Evolutionary conservation across 2,113 vertebrate species (phyloP), one percentile per base, ranked within the genome.

Genomic region (Syngnathus scovelli): DNA sequence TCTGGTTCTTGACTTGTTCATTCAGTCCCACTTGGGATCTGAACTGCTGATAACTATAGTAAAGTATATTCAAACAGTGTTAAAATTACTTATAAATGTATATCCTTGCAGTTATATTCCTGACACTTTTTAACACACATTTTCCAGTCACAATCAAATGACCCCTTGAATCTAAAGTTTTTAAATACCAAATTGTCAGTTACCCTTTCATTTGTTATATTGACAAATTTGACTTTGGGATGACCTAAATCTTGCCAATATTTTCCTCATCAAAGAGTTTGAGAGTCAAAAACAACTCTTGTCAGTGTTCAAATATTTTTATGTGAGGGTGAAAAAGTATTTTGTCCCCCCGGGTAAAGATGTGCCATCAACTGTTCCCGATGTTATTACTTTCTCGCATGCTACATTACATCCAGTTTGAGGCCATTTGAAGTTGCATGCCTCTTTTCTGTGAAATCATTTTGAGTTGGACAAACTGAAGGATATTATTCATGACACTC

Each of bases 41-140:
- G 76, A 66, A 77, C n/a, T 72, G 2, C 0, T 67, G 61, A 63
- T 54, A 72, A 68, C 77, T 64, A 65, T 69, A 83, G 43, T 68
- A 60, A 69, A 75, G n/a, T 84, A 85, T 85, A 84, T 85, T 72
- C 79, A 85, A 79, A 55, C 52, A 84, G 83, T 89, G 78, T 87
- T 90, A 82, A 63, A 52, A 66, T 21, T 1, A 8, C 49, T 4
- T 77, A 82, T 83, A 81, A 84, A 77, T 87, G 83, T 86, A 79
- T 87, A 83, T 83, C 71, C 81, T 74, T 65, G 81, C 16, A 19
- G 71, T 78, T 83, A 59, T 67, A 2, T 78, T 82, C 70, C 43
- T 64, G 69, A 41, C 8, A 62, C 58, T 38, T 43, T 7, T 4
- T 10, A 7, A 1, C 10, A 1, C 13, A 59, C 48, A 64, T 72